Evolutionary conservation across 2,797 vertebrate species (phyloP).

Genomic region (Sciaenops ocellatus): DNA sequence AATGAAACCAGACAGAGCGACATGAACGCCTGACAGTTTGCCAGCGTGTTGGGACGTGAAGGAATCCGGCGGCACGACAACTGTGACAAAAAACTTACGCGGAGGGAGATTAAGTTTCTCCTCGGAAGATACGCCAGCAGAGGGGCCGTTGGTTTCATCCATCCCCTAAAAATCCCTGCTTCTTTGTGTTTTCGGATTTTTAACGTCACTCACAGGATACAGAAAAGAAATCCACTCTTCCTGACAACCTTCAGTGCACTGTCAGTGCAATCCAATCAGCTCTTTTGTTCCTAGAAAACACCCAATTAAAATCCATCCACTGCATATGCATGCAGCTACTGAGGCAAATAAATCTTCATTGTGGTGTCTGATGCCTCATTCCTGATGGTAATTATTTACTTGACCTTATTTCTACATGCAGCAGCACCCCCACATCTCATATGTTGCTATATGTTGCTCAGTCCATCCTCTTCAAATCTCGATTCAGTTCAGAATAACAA

Average conservation of each 20-base stretch:
- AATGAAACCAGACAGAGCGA: constrained; percentile 68
- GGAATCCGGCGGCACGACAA: constrained; percentile 38
- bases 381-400: constrained; percentile 65
- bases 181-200: constrained; percentile 51
- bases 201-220: constrained; percentile 40
- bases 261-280: constrained; percentile 46
- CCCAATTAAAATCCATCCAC: constrained; percentile 45
- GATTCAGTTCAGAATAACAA: constrained; percentile 56
- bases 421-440: constrained; percentile 40
- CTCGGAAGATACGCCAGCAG: constrained; percentile 64
- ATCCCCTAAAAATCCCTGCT: constrained; percentile 62
- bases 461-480: constrained; percentile 50
- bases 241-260: constrained; percentile 51
- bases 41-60: constrained; percentile 45
- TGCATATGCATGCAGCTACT: constrained; percentile 47
- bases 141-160: constrained; percentile 61
- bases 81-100: constrained; percentile 53
- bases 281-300: constrained; percentile 72
- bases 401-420: constrained; percentile 70
- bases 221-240: constrained; percentile 41
- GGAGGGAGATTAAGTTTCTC: constrained; percentile 68
- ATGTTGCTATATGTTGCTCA: constrained; percentile 50
- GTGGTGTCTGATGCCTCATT: constrained; percentile 42
- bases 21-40: constrained; percentile 46
- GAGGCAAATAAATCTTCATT: constrained; percentile 59